Evolutionary conservation across 2,888 invertebrate species (phyloP), one percentile per base, ranked within the genome.

Genomic region (Amaurobius ferox): DNA sequence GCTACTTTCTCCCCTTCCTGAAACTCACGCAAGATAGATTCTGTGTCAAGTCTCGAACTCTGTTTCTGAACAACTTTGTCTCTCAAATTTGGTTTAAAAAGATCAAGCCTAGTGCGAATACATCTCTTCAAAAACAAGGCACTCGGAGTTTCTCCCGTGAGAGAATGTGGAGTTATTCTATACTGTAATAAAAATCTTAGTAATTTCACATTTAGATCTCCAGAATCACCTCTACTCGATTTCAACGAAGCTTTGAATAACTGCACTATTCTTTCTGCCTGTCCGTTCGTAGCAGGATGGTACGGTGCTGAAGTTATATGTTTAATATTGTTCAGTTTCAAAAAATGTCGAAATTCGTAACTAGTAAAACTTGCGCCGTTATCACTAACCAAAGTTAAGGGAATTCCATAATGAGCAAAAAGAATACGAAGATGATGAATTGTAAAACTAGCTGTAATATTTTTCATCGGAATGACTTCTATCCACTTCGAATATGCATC

Each of bases 251-350:
- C 73, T 73, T 73, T 73, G 73, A 73, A 73, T 62, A 73, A 73
- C 61, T 67, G 88, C 11, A 89, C 90, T n/a, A 79, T 72, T 19
- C 90, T 78, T 81, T 90, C 89, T 30, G 90, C 89, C 76, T 88
- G 88, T 23, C 90, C 90, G 85, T 89, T 90, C 9, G 89, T 77
- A 5, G 87, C 55, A 62, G 89, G 89, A 66, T 89, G 71, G 71
- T 71, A 71, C 19, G 48, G 71, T 71, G 71, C 71, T 71, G 71
- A 71, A 71, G 55, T 71, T 16, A 72, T 72, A 61, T 72, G 72
- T 72, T 72, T 61, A 72, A 72, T 61, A 72, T 72, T 61, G 61
- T 72, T 72, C 72, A 72, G 61, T 72, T 72, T 72, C 72, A 72
- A 72, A 72, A 72, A 72, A 72, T 72, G 72, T 72, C 61, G 61